These are phyloP conservation scores for Zoanthus sansibaricus DNA, from an alignment of 92 coral and sea anemone species.

Conservation along the genomic window DNA sequence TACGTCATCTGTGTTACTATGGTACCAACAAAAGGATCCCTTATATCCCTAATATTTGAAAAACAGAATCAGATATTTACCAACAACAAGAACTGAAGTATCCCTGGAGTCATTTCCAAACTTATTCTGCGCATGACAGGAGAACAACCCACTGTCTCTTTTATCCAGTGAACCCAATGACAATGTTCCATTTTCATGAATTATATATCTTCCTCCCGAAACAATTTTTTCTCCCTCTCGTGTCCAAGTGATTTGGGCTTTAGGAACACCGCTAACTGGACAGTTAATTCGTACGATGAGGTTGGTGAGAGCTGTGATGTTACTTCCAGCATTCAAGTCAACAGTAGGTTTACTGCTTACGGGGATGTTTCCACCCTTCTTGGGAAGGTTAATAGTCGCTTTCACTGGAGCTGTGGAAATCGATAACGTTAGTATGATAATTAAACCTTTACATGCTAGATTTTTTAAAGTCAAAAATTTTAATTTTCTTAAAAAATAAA, in stretches of 20 bases:
- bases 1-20: no score
- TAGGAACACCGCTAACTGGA: slow-evolving; percentile 44
- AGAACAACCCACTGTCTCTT: slow-evolving; percentile 40
- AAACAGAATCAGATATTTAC: not conserved
- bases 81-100: slow-evolving; percentile 17
- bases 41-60: no score
- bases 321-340: slow-evolving; percentile 21
- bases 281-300: slow-evolving; percentile 31
- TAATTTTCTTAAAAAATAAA: no score
- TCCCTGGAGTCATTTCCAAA: slow-evolving; percentile 29
- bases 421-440: not conserved
- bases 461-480: no score
- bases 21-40: no score
- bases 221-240: slow-evolving; percentile 24
- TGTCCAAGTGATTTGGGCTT: slow-evolving; percentile 19
- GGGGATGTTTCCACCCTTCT: slow-evolving; percentile 13
- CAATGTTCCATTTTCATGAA: slow-evolving; percentile 28
- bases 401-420: slow-evolving; percentile 12
- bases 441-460: no score
- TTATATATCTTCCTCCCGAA: slow-evolving; percentile 37
- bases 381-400: slow-evolving; percentile 14
- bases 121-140: slow-evolving; percentile 6
- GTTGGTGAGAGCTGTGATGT: slow-evolving; percentile 48
- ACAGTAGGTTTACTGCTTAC: slow-evolving; percentile 17
- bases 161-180: slow-evolving; percentile 32